Conservation (phyloP, 64 coral and sea anemone species). For the Montipora cactus region DNA sequence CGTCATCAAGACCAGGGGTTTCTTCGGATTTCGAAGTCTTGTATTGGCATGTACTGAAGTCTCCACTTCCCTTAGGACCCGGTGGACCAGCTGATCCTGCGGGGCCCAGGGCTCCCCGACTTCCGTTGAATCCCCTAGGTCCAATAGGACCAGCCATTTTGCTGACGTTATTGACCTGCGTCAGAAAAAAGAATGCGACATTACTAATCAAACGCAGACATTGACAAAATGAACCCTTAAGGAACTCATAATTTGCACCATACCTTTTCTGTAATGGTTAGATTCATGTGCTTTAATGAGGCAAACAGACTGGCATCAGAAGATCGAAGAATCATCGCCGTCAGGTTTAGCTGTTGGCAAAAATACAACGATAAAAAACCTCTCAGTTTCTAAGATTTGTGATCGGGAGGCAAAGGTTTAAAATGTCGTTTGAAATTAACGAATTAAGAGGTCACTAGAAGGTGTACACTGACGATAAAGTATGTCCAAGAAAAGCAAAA, state of each 20-base stretch:
- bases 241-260: neutral
- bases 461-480: too few species aligned
- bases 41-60: neutral
- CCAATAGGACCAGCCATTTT: constrained; percentile 9
- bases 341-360: neutral
- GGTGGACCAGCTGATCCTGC: neutral
- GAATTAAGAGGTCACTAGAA: neutral
- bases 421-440: neutral
- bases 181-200: neutral
- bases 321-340: neutral
- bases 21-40: neutral
- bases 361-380: neutral
- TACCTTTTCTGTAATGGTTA: neutral
- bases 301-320: neutral
- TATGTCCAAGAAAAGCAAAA: too few species aligned
- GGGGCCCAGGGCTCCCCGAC: neutral
- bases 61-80: constrained; percentile 7
- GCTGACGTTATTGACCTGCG: constrained; percentile 21
- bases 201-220: neutral
- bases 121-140: neutral
- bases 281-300: neutral
- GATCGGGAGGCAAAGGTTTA: neutral
- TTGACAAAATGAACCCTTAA: neutral
- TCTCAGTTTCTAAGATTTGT: neutral
- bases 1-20: neutral